These are phyloP conservation scores for Lycodopsis pacificus DNA, from an alignment of 2,797 vertebrate species.

Conservation along the genomic window DNA sequence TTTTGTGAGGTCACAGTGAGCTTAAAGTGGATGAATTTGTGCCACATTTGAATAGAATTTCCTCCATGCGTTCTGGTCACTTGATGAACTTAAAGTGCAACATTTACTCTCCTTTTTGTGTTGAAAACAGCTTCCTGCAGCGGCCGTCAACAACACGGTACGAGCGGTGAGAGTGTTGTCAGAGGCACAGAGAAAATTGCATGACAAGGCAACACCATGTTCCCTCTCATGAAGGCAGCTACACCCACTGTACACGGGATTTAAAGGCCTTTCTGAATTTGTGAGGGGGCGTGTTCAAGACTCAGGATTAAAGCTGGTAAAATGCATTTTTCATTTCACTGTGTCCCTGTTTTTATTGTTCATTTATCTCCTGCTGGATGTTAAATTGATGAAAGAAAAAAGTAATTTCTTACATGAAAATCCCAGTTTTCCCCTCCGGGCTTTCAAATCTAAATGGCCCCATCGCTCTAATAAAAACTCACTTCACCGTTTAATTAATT, in stretches of 20 bases:
- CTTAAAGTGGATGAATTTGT: too few relatives aligned
- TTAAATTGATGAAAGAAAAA: background rate
- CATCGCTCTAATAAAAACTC: background rate
- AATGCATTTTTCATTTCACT: too few relatives aligned
- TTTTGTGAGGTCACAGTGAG: too few relatives aligned
- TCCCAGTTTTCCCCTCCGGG: too few relatives aligned
- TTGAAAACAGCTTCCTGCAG: background rate
- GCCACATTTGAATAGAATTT: too few relatives aligned
- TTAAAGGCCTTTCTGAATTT: background rate
- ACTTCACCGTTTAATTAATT: background rate
- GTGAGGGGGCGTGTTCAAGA: background rate
- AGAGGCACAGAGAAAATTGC: background rate
- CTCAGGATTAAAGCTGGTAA: background rate
- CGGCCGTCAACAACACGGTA: background rate
- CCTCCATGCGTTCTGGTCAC: background rate
- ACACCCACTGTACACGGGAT: background rate
- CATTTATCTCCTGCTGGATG: background rate
- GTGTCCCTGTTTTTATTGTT: background rate
- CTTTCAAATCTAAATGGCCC: background rate
- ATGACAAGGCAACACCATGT: background rate
- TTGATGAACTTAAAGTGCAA: background rate
- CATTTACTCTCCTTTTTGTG: background rate
- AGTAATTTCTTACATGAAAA: background rate
- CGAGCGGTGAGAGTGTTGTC: background rate
- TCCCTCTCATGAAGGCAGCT: background rate